Evolutionary conservation across 30 jellyfish, hydroid and myxozoan species (phyloP), one percentile per base, ranked within the genome.

Genomic region (Hydra vulgaris): DNA sequence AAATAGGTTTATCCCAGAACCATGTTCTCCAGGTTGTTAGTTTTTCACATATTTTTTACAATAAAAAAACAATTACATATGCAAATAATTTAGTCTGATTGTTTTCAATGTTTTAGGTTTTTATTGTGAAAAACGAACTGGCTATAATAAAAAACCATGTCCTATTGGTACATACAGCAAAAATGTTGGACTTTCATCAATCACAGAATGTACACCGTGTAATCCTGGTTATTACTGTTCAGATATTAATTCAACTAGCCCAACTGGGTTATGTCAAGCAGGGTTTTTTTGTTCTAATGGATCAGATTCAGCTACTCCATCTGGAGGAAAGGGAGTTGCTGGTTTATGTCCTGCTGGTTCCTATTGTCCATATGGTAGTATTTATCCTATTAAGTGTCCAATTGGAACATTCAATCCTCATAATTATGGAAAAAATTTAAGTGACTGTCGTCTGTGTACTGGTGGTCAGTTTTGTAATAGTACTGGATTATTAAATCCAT

Each of bases 91-190:
- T 22, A 25, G 74, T 81, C 19, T 74, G 5, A 23, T 85, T 95
- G 97, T 7, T 89, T n/a, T n/a, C n/a, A n/a, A n/a, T n/a, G n/a
- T n/a, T n/a, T n/a, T n/a, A n/a, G n/a, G n/a, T n/a, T n/a, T 74
- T 79, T 85, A 73, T 76, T 89, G 97, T 72, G 94, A 95, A 8
- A 19, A 66, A n/a, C 66, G 78, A 5, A 89, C 95, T 18, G 95
- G 95, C 20, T 73, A 72, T 71, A 86, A 80, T 18, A 25, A 72
- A 53, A 88, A 85, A 19, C 95, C 97, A 21, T 89, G 97, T 81
- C 97, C 97, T 26, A 76, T 95, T 25, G 97, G 97, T 21, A 81
- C 97, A 18, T 89, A 66, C 85, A 89, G 94, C 81, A 71, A 92
- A 18, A 23, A 25, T 20, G 26, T 70, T 0, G 72, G 83, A 22